Conservation (phyloP, 2,888 invertebrate genomes). For the Diaperis boleti region DNA sequence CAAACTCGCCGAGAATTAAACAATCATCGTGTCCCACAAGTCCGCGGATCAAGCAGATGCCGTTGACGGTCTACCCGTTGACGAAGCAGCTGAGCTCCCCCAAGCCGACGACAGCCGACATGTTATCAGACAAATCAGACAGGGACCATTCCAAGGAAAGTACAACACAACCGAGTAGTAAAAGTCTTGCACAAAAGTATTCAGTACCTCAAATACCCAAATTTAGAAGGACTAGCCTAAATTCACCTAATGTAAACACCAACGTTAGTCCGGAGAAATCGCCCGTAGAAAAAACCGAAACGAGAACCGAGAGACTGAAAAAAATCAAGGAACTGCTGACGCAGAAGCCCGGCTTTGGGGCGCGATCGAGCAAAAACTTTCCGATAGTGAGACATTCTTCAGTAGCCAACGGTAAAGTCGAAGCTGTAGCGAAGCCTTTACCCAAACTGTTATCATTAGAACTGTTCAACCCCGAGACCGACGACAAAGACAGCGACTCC, state of each 20-base stretch:
- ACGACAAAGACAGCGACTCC: slow-evolving; percentile 91
- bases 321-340: slow-evolving; percentile 79
- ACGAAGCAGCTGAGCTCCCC: slow-evolving; percentile 74
- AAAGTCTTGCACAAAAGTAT: slow-evolving; percentile 62
- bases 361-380: slow-evolving; percentile 69
- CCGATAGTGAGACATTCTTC: slow-evolving; percentile 81
- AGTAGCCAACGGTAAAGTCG: slow-evolving; percentile 69
- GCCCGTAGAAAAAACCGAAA: slow-evolving; percentile 46
- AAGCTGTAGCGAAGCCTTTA: slow-evolving; percentile 75
- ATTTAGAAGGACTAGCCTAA: slow-evolving; percentile 59
- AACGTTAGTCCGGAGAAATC: slow-evolving; percentile 51
- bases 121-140: slow-evolving; percentile 54
- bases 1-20: slow-evolving; percentile 82
- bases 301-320: slow-evolving; percentile 73
- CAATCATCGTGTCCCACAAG: slow-evolving; percentile 77
- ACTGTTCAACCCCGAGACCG: slow-evolving; percentile 90
- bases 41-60: slow-evolving; percentile 75
- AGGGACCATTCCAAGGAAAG: slow-evolving; percentile 54
- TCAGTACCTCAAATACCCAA: slow-evolving; percentile 63
- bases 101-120: slow-evolving; percentile 66
- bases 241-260: slow-evolving; percentile 48
- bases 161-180: slow-evolving; percentile 46
- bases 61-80: slow-evolving; percentile 69
- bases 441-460: slow-evolving; percentile 85
- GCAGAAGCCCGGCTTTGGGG: slow-evolving; percentile 76